phyloP scores from a whole-genome alignment of 2,888 invertebrate genomes.

The Zaprionus bogoriensis region DNA sequence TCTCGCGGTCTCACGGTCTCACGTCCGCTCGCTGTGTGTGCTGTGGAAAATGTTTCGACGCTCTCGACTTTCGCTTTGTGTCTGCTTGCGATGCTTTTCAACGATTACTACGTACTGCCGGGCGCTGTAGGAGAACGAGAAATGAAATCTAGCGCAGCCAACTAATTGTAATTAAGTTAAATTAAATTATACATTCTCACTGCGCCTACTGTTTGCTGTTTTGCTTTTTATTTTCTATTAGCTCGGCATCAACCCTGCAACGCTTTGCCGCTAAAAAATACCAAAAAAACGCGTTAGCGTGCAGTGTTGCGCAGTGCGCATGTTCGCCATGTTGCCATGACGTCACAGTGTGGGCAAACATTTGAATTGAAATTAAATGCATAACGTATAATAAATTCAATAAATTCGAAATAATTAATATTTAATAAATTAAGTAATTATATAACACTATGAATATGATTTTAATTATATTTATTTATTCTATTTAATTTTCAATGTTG shows the following conservation, averaged over 20 bases:
- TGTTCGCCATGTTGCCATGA: conserved; percentile 13
- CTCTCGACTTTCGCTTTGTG: conserved; percentile 24
- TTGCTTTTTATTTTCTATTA: conserved; percentile 31
- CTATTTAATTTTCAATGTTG: background rate
- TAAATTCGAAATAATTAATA: too few relatives aligned
- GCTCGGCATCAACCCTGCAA: conserved; percentile 37
- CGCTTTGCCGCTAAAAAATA: conserved; percentile 39
- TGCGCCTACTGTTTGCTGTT: conserved; percentile 61
- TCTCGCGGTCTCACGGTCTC: too few relatives aligned
- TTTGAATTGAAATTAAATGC: background rate
- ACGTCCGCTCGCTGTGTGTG: conserved; percentile 3
- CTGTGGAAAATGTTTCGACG: conserved; percentile 23
- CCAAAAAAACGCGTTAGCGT: conserved; percentile 11
- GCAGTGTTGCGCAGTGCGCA: conserved; percentile 41
- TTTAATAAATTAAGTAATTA: too few relatives aligned
- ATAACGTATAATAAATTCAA: background rate
- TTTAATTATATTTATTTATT: background rate
- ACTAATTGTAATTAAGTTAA: conserved; percentile 71
- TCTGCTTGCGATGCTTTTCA: conserved; percentile 50
- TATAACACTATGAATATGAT: background rate
- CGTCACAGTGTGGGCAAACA: background rate
- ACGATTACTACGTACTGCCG: conserved; percentile 50
- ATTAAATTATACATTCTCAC: conserved; percentile 75
- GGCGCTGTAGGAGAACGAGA: conserved; percentile 46
- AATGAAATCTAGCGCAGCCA: conserved; percentile 60